Evolutionary conservation across 1,140 invertebrate genomes (phyloP), one percentile per base, ranked within the genome.

Genomic region (Polypedilum vanderplanki): DNA sequence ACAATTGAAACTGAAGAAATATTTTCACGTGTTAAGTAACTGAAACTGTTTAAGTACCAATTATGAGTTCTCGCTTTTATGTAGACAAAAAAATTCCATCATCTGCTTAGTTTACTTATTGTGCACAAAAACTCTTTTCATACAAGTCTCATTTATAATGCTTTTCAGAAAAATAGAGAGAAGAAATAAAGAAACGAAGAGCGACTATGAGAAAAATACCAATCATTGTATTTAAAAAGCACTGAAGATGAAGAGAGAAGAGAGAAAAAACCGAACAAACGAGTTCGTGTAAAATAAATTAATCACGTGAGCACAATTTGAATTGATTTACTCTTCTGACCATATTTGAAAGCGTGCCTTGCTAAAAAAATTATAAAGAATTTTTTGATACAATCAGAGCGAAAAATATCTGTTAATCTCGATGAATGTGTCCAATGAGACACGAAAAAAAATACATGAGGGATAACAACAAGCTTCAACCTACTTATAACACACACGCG

Each of bases 11-110:
- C 24, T 33, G 24, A 33, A 33, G 24, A 33, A 33, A 33, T 33
- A 33, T 33, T 33, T 33, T 33, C 24, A 33, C 24, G 24, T 33
- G 24, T 33, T 33, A 33, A 33, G 24, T 33, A 33, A 33, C 24
- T 57, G 46, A n/a, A 57, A 57, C 46, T 57, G n/a, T 57, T 57
- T 57, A 57, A 57, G 46, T 57, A 57, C 46, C 46, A 57, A 57
- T 57, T 57, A 57, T 57, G 46, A 57, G 46, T n/a, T 57, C 46
- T 57, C 24, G 24, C 24, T 33, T 33, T 33, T 57, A n/a, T 57
- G 46, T 57, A n/a, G n/a, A 57, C 12, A 15, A 57, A 57, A 57
- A 57, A 57, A 57, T 57, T 57, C 46, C 46, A n/a, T 57, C n/a
- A 57, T 57, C 46, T 57, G 46, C 46, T n/a, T 46, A 46, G 15